Percentiles rank a stretch among this genome's conserved stretches.
phyloP scores from a whole-genome alignment of 2,888 invertebrate genomes.

The Nezara viridula region DNA sequence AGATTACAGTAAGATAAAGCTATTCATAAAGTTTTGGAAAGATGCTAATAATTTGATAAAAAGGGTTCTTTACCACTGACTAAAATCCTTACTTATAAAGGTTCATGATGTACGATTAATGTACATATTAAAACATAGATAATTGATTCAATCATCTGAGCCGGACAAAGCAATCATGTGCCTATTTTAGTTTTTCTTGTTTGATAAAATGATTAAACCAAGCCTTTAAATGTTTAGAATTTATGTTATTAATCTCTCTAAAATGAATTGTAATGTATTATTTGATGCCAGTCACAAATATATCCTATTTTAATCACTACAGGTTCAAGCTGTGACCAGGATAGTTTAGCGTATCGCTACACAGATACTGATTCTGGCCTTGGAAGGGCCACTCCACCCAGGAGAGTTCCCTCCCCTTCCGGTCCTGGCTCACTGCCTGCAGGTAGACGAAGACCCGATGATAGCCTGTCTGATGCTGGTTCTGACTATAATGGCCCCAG shows the following conservation, averaged over 20 bases:
- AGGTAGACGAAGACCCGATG: conserved; percentile 69
- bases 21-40: too few species aligned
- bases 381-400: conserved; percentile 88
- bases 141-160: neutral
- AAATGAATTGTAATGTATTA: neutral
- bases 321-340: conserved; percentile 75
- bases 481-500: conserved; percentile 70
- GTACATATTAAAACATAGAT: neutral
- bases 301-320: conserved; percentile 60
- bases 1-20: too few species aligned
- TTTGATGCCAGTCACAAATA: neutral
- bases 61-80: too few species aligned
- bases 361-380: conserved; percentile 86
- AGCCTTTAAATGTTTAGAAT: neutral
- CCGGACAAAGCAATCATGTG: neutral
- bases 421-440: conserved; percentile 85
- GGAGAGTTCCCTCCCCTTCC: conserved; percentile 88
- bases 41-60: too few species aligned
- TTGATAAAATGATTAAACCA: neutral
- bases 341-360: conserved; percentile 73
- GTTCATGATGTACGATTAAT: neutral
- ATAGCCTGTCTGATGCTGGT: conserved; percentile 66
- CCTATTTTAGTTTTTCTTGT: neutral
- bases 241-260: too few species aligned
- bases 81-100: neutral